Conservation (phyloP, 2,113 vertebrate genomes). For the Takifugu bimaculatus region DNA sequence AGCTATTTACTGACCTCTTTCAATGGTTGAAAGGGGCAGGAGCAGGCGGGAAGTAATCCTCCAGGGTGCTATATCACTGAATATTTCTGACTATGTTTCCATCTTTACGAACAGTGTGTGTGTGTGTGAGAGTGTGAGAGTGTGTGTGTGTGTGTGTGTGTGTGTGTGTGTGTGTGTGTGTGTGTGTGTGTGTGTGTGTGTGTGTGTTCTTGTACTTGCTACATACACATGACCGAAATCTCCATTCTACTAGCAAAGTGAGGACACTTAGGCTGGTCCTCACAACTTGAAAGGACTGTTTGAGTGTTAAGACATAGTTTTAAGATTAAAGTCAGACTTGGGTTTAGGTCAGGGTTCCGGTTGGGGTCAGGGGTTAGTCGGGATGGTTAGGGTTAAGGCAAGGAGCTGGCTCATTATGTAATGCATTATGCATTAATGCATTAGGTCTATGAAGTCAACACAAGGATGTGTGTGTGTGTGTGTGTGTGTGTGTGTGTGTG, state of each 20-base stretch:
- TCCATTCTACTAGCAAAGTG: too few species aligned
- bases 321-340: too few species aligned
- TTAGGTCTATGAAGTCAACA: too few species aligned
- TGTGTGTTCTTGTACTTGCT: background rate
- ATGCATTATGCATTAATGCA: too few species aligned
- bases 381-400: too few species aligned
- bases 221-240: too few species aligned
- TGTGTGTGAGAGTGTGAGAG: background rate
- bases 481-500: constrained; percentile 12
- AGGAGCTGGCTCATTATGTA: too few species aligned
- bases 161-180: constrained; percentile 10
- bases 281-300: too few species aligned
- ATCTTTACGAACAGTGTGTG: constrained; percentile 38
- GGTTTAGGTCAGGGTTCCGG: too few species aligned
- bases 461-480: background rate
- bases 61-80: constrained; percentile 51
- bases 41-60: constrained; percentile 61
- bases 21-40: constrained; percentile 49
- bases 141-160: constrained; percentile 3
- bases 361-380: too few species aligned
- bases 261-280: too few species aligned
- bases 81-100: constrained; percentile 55
- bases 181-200: constrained; percentile 13
- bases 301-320: too few species aligned
- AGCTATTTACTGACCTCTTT: constrained; percentile 63